A percentile compares a stretch with the other conserved stretches of the same genome.
Evolutionary conservation across 2,113 vertebrate genomes (phyloP).

Genomic region (Salvelinus namaycush): DNA sequence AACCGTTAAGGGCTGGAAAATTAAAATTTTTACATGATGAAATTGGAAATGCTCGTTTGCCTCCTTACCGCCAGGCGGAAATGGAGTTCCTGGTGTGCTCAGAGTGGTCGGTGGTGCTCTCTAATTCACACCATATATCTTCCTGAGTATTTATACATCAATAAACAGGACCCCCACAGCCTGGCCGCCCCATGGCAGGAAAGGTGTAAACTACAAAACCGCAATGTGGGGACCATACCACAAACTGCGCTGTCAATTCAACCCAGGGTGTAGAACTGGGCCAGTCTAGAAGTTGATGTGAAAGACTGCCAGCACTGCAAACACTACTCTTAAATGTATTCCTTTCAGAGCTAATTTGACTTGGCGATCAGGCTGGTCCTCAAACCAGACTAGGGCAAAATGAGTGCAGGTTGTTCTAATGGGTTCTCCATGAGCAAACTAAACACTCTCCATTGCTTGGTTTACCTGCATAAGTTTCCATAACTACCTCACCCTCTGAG

Average conservation of each 20-base stretch:
- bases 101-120: conserved; percentile 11
- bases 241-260: neutral
- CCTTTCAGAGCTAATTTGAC: neutral
- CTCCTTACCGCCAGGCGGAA: neutral
- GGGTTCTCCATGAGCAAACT: neutral
- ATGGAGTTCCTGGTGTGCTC: neutral
- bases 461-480: neutral
- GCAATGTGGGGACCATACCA: conserved; percentile 22
- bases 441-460: neutral
- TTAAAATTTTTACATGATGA: too few relatives aligned
- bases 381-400: neutral
- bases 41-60: neutral
- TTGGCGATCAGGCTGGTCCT: neutral
- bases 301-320: neutral
- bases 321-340: neutral
- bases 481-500: neutral
- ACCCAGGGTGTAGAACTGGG: neutral
- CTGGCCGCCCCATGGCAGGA: conserved; percentile 28
- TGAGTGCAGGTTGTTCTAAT: neutral
- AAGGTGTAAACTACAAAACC: conserved; percentile 55
- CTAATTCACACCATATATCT: conserved; percentile 42
- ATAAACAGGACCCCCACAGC: conserved; percentile 60
- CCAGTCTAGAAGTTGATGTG: neutral
- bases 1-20: too few relatives aligned
- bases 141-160: conserved; percentile 54